Percentiles rank a stretch among this genome's conserved stretches.
Conservation (phyloP, 2,113 vertebrate species). For the Ornithorhynchus anatinus region DNA sequence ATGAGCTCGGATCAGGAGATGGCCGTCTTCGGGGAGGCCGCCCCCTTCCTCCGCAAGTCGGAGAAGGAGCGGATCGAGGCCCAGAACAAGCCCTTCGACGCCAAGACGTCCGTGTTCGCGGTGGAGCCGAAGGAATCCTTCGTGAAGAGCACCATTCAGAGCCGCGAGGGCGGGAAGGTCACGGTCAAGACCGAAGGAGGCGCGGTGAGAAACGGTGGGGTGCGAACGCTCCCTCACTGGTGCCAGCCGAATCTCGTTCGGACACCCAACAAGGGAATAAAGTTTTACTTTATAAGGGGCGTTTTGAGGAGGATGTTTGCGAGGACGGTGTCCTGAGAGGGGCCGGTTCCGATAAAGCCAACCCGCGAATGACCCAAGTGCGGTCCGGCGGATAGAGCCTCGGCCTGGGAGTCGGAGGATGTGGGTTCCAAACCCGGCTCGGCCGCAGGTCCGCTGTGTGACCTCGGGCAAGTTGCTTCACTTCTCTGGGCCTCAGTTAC, state of each 20-base stretch:
- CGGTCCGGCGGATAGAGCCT: too few relatives aligned
- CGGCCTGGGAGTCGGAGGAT: too few relatives aligned
- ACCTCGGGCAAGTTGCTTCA: too few relatives aligned
- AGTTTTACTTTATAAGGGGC: too few relatives aligned
- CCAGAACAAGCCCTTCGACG: slow-evolving; percentile 80
- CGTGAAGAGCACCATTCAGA: slow-evolving; percentile 67
- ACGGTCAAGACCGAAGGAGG: slow-evolving; percentile 67
- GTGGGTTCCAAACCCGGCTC: too few relatives aligned
- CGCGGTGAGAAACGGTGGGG: slow-evolving; percentile 58
- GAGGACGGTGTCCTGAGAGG: too few relatives aligned
- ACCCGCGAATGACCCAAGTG: too few relatives aligned
- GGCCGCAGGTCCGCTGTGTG: too few relatives aligned
- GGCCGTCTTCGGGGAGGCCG: slow-evolving; percentile 81
- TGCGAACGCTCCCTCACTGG: not conserved
- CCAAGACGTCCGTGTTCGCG: slow-evolving; percentile 70
- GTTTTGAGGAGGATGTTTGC: too few relatives aligned
- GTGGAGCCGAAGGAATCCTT: slow-evolving; percentile 73
- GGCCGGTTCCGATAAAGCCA: too few relatives aligned
- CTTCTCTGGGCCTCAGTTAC: too few relatives aligned
- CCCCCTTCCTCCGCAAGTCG: slow-evolving; percentile 82
- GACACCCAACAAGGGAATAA: too few relatives aligned
- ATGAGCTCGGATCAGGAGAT: slow-evolving; percentile 85
- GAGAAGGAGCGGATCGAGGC: slow-evolving; percentile 87
- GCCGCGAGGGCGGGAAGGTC: slow-evolving; percentile 70
- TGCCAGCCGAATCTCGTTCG: not conserved